Conservation (phyloP, 1,140 invertebrate genomes). For the Anadara kagoshimensis region DNA sequence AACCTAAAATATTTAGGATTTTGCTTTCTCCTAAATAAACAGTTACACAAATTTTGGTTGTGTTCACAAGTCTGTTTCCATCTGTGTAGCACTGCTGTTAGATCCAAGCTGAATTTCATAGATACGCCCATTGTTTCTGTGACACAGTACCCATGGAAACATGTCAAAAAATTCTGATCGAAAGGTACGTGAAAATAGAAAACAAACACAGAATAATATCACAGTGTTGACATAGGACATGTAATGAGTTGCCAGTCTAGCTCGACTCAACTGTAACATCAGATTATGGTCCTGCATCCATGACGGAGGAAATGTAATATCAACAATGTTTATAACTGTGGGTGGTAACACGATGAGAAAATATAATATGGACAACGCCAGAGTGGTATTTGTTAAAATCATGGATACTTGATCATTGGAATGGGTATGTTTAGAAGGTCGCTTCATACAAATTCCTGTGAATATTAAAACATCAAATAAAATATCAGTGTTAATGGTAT, state of each 20-base stretch:
- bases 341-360: slow-evolving; percentile 63
- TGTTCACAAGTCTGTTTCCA: slow-evolving; percentile 4
- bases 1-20: too few relatives aligned
- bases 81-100: slow-evolving; percentile 30
- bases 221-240: slow-evolving; percentile 35
- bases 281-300: slow-evolving; percentile 46
- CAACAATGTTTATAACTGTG: slow-evolving; percentile 60
- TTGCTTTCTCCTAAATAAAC: too few relatives aligned
- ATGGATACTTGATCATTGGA: slow-evolving; percentile 40
- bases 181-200: slow-evolving; percentile 51
- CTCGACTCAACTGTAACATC: slow-evolving; percentile 29
- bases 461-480: slow-evolving; percentile 55
- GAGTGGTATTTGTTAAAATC: slow-evolving; percentile 49
- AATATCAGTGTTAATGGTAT: slow-evolving; percentile 62
- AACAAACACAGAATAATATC: slow-evolving; percentile 32
- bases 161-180: slow-evolving; percentile 29
- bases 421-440: slow-evolving; percentile 41
- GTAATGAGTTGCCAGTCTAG: slow-evolving; percentile 20
- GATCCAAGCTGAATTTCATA: slow-evolving; percentile 39
- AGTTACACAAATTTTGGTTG: too few relatives aligned
- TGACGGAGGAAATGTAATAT: slow-evolving; percentile 55
- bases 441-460: slow-evolving; percentile 56
- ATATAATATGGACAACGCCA: slow-evolving; percentile 56
- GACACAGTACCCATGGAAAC: slow-evolving; percentile 16
- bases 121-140: slow-evolving; percentile 26